Evolutionary conservation across 92 coral and sea anemone genomes (phyloP), one percentile per base, ranked within the genome.

Genomic region (Paramuricea clavata): DNA sequence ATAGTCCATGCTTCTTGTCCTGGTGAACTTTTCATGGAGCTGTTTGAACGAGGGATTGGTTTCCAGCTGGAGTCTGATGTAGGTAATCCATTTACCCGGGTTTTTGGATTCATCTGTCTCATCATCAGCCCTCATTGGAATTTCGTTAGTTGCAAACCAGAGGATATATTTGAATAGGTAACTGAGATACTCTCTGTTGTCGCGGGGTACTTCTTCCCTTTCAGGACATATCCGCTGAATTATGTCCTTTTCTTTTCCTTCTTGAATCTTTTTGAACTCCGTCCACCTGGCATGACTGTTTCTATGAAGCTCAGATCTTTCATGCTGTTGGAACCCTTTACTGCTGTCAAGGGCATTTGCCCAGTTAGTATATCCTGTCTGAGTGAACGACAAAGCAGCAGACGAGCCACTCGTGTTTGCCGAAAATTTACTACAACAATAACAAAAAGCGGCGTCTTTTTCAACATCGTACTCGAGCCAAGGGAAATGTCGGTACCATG

Each of bases 251-350:
- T 47, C 65, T 17, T 25, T 35, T 39, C 81, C 81, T 30, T 76
- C 39, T 49, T 27, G 81, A 44, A 76, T 30, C 49, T 76, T 76
- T 76, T 76, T 25, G 27, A 23, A 27, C 21, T 22, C 49, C 64
- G 8, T 76, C 65, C 81, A 76, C 8, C 49, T 76, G 17, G 67
- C 17, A 30, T 17, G 49, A 49, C 81, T 49, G 81, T 76, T 76
- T 76, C 41, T 76, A 47, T 76, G 81, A 26, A 76, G 65, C 49
- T 50, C 81, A 15, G 81, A 76, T 17, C 64, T 49, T 76, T 47
- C 81, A 76, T 76, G 81, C 81, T 76, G 64, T 16, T 35, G 41
- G 42, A 76, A 76, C 25, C 81, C 81, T 76, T 76, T 76, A 31
- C 65, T 28, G 23, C 41, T 76, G 0, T 76, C 81, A 21, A 76